phyloP scores from a whole-genome alignment of 2,888 invertebrate species.

The Macrosiphum euphorbiae region DNA sequence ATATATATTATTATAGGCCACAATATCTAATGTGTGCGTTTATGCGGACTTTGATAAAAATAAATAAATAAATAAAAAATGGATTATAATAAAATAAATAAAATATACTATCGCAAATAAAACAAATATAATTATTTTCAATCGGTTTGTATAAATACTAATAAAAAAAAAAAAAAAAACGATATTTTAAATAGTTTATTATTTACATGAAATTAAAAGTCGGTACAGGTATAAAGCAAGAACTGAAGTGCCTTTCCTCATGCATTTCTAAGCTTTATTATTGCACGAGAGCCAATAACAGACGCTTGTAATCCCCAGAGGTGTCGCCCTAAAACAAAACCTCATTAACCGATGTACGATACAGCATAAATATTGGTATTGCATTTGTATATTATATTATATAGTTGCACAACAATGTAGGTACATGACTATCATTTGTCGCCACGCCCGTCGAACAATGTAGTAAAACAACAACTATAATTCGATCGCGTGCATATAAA shows the following conservation, averaged over 20 bases:
- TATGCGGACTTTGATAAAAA: background rate
- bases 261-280: slow-evolving; percentile 66
- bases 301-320: slow-evolving; percentile 71
- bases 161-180: background rate
- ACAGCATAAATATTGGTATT: background rate
- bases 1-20: background rate
- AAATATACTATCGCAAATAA: background rate
- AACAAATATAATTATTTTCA: background rate
- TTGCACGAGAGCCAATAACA: slow-evolving; percentile 70
- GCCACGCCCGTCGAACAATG: background rate
- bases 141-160: background rate
- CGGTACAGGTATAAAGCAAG: slow-evolving; percentile 48
- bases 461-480: background rate
- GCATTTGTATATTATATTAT: background rate
- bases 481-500: background rate
- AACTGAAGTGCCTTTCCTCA: slow-evolving; percentile 65
- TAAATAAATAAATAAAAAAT: background rate
- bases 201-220: slow-evolving; percentile 64
- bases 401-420: background rate
- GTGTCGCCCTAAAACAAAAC: slow-evolving; percentile 69
- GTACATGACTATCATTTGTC: background rate
- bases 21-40: background rate
- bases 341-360: slow-evolving; percentile 40
- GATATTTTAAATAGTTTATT: slow-evolving; percentile 36
- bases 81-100: background rate